phyloP scores from a whole-genome alignment of 2,797 vertebrate species.

The Megalops cyprinoides region DNA sequence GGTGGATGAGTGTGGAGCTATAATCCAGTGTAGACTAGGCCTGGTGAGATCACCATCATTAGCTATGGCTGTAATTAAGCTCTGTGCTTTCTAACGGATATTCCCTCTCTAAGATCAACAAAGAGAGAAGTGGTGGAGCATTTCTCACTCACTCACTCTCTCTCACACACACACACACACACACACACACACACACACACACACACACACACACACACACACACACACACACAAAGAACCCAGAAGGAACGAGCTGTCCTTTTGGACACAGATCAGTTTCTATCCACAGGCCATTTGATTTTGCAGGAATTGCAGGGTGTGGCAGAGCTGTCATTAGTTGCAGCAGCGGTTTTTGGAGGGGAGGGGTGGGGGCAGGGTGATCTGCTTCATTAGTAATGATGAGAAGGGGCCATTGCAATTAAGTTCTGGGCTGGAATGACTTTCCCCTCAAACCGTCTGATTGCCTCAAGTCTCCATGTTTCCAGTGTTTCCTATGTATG shows the following conservation, averaged over 20 bases:
- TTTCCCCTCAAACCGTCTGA: too few relatives aligned
- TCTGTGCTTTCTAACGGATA: not conserved
- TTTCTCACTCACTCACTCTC: not conserved
- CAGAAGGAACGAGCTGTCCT: constrained; percentile 22
- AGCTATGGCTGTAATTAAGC: not conserved
- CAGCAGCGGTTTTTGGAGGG: not conserved
- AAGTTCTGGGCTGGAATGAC: too few relatives aligned
- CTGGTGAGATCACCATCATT: not conserved
- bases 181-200: not conserved
- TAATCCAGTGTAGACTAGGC: not conserved
- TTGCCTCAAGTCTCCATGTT: too few relatives aligned
- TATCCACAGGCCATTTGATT: constrained; percentile 41
- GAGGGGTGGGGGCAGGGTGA: not conserved
- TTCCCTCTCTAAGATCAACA: not conserved
- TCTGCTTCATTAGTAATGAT: not conserved
- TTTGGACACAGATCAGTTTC: constrained; percentile 13
- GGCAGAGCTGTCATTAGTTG: not conserved
- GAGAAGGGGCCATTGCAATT: not conserved
- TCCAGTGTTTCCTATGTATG: not conserved
- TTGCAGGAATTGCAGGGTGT: not conserved
- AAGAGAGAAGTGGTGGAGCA: not conserved
- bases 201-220: not conserved
- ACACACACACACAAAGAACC: constrained; percentile 12
- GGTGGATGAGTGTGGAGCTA: not conserved
- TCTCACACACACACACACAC: not conserved